phyloP scores from a whole-genome alignment of 2,888 invertebrate species.

The Callyntrura sp. region DNA sequence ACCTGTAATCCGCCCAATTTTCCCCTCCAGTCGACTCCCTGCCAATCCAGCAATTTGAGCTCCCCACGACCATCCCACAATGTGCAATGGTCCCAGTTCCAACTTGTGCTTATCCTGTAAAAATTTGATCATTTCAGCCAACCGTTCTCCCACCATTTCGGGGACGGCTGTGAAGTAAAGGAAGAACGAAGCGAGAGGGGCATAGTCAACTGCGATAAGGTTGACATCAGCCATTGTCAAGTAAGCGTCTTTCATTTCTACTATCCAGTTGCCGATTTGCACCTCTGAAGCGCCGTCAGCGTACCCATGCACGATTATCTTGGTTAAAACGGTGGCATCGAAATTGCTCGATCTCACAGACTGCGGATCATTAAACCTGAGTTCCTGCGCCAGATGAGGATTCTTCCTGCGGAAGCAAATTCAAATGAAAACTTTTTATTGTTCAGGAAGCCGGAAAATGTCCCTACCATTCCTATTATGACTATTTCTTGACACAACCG shows the following conservation, averaged over 20 bases:
- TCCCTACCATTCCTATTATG: background rate
- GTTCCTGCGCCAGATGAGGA: conserved; percentile 78
- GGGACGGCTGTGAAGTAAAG: conserved; percentile 78
- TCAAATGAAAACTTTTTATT: background rate
- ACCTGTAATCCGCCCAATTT: conserved; percentile 82
- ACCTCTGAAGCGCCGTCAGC: conserved; percentile 81
- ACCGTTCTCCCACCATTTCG: conserved; percentile 68
- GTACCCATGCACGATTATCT: conserved; percentile 82
- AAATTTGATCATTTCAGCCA: conserved; percentile 80
- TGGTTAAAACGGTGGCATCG: conserved; percentile 75
- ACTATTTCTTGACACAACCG: background rate
- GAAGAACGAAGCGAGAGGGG: conserved; percentile 74
- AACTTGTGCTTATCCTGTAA: conserved; percentile 73
- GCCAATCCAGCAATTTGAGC: conserved; percentile 81
- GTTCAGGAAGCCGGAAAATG: background rate
- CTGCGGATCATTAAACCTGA: conserved; percentile 76
- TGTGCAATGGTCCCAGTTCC: conserved; percentile 79
- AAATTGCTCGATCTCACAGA: conserved; percentile 79
- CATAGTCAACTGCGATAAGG: conserved; percentile 81
- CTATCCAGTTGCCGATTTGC: conserved; percentile 81
- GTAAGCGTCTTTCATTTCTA: conserved; percentile 80
- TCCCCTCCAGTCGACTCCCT: conserved; percentile 79
- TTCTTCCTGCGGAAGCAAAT: conserved; percentile 74
- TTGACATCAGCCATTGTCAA: conserved; percentile 81
- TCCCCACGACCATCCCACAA: conserved; percentile 81